Conservation (phyloP, 2,113 vertebrate genomes). For the Menura novaehollandiae region DNA sequence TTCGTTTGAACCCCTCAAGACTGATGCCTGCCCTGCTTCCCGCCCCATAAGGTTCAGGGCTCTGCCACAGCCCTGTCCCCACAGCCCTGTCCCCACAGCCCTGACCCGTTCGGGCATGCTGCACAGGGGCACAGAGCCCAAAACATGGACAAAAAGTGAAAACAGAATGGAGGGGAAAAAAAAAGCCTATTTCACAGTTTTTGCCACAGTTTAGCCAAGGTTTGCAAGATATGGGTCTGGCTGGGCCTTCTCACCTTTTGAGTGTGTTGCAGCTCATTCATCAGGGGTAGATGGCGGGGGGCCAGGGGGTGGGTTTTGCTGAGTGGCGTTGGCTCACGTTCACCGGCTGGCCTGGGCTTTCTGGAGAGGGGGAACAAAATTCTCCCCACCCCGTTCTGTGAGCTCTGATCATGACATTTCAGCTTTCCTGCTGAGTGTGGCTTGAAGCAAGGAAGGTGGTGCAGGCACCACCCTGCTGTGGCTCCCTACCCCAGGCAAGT, state of each 20-base stretch:
- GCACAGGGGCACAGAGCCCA: neutral
- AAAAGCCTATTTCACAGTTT: neutral
- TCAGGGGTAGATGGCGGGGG: neutral
- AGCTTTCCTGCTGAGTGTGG: neutral
- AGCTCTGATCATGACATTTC: neutral
- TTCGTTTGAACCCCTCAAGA: neutral
- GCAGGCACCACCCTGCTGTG: neutral
- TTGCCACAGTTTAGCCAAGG: neutral
- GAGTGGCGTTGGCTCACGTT: neutral
- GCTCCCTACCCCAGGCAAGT: neutral
- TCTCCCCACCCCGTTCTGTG: neutral
- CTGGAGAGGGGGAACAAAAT: neutral
- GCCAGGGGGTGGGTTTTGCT: neutral
- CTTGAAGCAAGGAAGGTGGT: neutral
- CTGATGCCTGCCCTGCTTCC: accelerated
- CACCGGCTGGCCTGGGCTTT: accelerated
- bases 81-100: accelerated
- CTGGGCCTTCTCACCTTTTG: constrained; percentile 30
- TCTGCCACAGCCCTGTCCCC: neutral
- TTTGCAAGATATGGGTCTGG: neutral
- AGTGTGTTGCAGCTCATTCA: constrained; percentile 15
- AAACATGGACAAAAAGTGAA: neutral
- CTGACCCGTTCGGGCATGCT: accelerated
- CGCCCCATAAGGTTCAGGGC: neutral
- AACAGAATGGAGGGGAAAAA: neutral